Evolutionary conservation across 2,797 vertebrate species (phyloP).

Genomic region (Salarias fasciatus): DNA sequence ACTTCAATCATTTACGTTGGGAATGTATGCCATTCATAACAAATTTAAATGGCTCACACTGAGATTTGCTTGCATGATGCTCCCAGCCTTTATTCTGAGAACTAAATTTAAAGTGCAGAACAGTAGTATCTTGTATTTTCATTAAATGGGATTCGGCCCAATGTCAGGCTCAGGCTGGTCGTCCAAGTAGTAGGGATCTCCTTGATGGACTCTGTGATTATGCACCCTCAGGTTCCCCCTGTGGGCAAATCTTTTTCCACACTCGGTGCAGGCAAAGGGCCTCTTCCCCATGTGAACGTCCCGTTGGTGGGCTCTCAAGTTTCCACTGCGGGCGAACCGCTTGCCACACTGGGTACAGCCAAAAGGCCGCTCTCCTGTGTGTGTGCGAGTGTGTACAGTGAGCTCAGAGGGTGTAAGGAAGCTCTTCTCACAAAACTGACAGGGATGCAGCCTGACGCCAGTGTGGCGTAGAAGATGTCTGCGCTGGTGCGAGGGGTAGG

Average conservation of each 20-base stretch:
- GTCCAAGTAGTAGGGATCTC: slow-evolving; percentile 74
- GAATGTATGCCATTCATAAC: neutral
- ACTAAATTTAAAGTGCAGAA: slow-evolving; percentile 28
- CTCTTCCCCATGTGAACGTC: slow-evolving; percentile 84
- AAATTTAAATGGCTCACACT: slow-evolving; percentile 1
- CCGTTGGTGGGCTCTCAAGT: slow-evolving; percentile 79
- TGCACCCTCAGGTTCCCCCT: slow-evolving; percentile 80
- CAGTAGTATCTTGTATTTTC: neutral
- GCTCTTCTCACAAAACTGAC: slow-evolving; percentile 81
- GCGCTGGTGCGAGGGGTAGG: slow-evolving; percentile 80
- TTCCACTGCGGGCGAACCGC: slow-evolving; percentile 80
- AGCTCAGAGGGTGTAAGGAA: slow-evolving; percentile 82
- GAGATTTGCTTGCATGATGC: neutral
- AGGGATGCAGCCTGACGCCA: slow-evolving; percentile 78
- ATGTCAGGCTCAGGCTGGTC: slow-evolving; percentile 69
- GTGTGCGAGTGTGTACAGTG: slow-evolving; percentile 79
- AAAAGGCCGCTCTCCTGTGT: slow-evolving; percentile 80
- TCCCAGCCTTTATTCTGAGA: neutral
- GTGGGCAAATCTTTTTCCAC: slow-evolving; percentile 81
- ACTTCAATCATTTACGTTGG: slow-evolving; percentile 9
- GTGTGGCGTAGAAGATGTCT: slow-evolving; percentile 81
- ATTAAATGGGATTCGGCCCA: slow-evolving; percentile 59
- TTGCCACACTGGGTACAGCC: slow-evolving; percentile 80
- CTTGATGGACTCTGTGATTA: slow-evolving; percentile 81
- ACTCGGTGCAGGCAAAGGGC: slow-evolving; percentile 79